Evolutionary conservation across 2,888 invertebrate species (phyloP).

Genomic region (Cremastinae sp.): DNA sequence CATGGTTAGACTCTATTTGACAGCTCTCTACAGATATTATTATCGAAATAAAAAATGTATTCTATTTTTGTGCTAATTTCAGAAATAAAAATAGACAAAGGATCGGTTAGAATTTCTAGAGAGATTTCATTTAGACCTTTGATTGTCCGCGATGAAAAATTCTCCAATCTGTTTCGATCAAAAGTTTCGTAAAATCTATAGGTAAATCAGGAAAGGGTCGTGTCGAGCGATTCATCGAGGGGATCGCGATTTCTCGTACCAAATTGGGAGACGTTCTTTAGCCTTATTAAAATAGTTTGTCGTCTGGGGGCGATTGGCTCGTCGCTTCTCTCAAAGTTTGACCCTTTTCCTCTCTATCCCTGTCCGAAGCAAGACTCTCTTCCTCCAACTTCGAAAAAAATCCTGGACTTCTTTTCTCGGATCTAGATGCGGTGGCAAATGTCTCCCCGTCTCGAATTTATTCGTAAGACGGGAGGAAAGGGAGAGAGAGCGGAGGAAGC

Average conservation of each 20-base stretch:
- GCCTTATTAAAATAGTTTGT: slow-evolving; percentile 72
- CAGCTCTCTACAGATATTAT: too few relatives aligned
- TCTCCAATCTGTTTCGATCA: too few relatives aligned
- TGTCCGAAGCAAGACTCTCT: slow-evolving; percentile 54
- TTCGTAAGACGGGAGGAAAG: slow-evolving; percentile 23
- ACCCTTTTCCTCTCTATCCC: slow-evolving; percentile 27
- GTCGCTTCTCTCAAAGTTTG: slow-evolving; percentile 22
- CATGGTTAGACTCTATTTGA: too few relatives aligned
- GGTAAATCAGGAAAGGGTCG: slow-evolving; percentile 43
- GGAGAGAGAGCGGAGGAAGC: slow-evolving; percentile 9
- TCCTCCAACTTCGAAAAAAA: too few relatives aligned
- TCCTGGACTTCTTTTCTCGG: slow-evolving; percentile 61
- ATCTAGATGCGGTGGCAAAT: slow-evolving; percentile 72
- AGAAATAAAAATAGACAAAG: too few relatives aligned
- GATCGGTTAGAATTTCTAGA: too few relatives aligned
- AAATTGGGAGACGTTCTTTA: slow-evolving; percentile 68
- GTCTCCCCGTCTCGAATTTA: slow-evolving; percentile 43
- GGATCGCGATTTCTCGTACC: slow-evolving; percentile 49
- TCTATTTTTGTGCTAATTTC: too few relatives aligned
- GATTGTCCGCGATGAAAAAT: too few relatives aligned
- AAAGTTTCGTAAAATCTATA: too few relatives aligned
- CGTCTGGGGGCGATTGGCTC: slow-evolving; percentile 47
- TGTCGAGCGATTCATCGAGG: slow-evolving; percentile 52
- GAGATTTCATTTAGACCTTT: too few relatives aligned
- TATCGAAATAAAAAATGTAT: too few relatives aligned